Conservation (phyloP, 1,140 invertebrate species). For the Nymphalis io region DNA sequence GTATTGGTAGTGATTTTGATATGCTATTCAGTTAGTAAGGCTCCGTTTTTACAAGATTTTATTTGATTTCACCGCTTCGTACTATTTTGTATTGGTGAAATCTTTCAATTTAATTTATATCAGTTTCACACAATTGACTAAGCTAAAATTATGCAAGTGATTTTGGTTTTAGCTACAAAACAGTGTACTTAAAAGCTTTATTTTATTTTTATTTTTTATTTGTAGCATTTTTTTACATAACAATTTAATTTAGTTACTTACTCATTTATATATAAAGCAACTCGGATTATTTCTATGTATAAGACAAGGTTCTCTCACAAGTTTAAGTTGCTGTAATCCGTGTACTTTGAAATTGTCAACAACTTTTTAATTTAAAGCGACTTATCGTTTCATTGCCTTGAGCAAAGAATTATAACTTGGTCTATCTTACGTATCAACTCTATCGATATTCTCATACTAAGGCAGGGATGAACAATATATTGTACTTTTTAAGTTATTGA, state of each 20-base stretch:
- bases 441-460: constrained; percentile 16
- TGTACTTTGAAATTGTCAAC: constrained; percentile 47
- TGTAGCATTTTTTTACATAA: too few relatives aligned
- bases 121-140: too few relatives aligned
- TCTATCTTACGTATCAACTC: constrained; percentile 32
- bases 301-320: constrained; percentile 19
- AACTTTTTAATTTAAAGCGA: constrained; percentile 68
- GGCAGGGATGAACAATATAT: neutral
- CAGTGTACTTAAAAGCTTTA: too few relatives aligned
- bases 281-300: constrained; percentile 8
- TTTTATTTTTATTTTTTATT: too few relatives aligned
- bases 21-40: too few relatives aligned
- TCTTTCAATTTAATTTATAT: too few relatives aligned
- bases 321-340: constrained; percentile 32
- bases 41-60: too few relatives aligned
- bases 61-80: too few relatives aligned
- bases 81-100: too few relatives aligned
- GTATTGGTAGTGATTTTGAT: too few relatives aligned
- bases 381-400: constrained; percentile 50
- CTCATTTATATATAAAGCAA: neutral
- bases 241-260: neutral
- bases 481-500: neutral
- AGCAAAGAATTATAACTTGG: constrained; percentile 38
- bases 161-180: too few relatives aligned
- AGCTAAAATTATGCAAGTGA: too few relatives aligned